Evolutionary conservation across 1,140 invertebrate genomes (phyloP), one percentile per base, ranked within the genome.

Genomic region (Homalodisca vitripennis): DNA sequence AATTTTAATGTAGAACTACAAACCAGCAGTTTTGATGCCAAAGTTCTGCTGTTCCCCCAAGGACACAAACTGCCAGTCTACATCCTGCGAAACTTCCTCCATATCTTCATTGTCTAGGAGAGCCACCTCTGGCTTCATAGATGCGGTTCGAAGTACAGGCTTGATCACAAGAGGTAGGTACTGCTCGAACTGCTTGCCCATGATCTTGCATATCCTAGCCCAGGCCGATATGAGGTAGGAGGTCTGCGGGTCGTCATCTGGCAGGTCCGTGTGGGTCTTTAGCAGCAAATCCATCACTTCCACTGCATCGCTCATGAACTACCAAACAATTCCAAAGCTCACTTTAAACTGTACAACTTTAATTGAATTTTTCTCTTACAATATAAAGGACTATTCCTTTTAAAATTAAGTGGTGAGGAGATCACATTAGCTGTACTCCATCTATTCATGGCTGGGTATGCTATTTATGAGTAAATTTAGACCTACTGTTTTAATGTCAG

Each of bases 211-310:
- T 79, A 99, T 98, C 75, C 98, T 85, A 0, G 97, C 96, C 98
- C 98, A 99, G 0, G 97, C 97, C 3, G 95, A 96, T 69, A 99
- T 99, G 78, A 99, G 89, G 82, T 98, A 99, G 14, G 95, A 96
- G 27, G 96, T 92, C 81, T 98, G 97, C 1, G 97, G 97, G 85
- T 99, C 97, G 80, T 99, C 97, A 74, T 97, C 95, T 1, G 92
- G 88, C 70, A 95, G 79, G 27, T 90, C 88, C 73, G 90, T 89
- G 78, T 98, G 95, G 0, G 94, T 94, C 79, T 94, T 93, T 55
- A 99, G 79, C 57, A 99, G 82, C 79, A 98, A 85, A 73, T 97
- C 90, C 97, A 99, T 99, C 14, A 99, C 91, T 80, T 98, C 95
- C 73, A 90, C 92, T 12, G 97, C 97, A 82, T 99, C 98, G 13